phyloP scores from a whole-genome alignment of 2,888 invertebrate genomes.

The Argyresthia albistria region DNA sequence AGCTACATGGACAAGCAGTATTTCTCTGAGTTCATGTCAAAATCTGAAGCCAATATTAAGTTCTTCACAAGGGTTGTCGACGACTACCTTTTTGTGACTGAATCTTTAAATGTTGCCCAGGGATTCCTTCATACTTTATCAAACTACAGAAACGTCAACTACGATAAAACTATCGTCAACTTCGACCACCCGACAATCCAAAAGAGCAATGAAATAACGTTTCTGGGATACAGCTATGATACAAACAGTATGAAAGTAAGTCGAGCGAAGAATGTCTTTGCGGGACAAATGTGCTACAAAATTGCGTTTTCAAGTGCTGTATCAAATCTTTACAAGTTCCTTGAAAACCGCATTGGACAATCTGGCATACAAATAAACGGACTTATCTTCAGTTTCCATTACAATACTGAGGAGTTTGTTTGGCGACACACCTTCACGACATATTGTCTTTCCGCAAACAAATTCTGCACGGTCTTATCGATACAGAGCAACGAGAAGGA shows the following conservation, averaged over 20 bases:
- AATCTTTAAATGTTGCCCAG: slow-evolving; percentile 42
- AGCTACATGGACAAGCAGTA: slow-evolving; percentile 43
- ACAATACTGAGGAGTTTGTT: slow-evolving; percentile 43
- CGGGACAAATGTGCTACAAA: slow-evolving; percentile 60
- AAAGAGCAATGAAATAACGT: slow-evolving; percentile 38
- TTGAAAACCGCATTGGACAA: slow-evolving; percentile 53
- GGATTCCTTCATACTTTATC: slow-evolving; percentile 42
- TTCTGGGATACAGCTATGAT: slow-evolving; percentile 52
- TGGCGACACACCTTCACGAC: slow-evolving; percentile 57
- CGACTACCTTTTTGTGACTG: slow-evolving; percentile 61
- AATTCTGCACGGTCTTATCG: slow-evolving; percentile 57
- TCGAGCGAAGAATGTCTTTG: slow-evolving; percentile 45
- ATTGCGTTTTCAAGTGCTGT: slow-evolving; percentile 47
- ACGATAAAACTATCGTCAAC: slow-evolving; percentile 51
- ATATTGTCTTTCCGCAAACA: slow-evolving; percentile 60
- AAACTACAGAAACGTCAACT: slow-evolving; percentile 54
- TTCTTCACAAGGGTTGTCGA: slow-evolving; percentile 57
- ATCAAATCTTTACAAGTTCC: slow-evolving; percentile 37
- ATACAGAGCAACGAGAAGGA: slow-evolving; percentile 38
- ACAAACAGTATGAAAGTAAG: slow-evolving; percentile 46
- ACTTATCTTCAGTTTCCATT: slow-evolving; percentile 50
- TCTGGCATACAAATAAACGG: slow-evolving; percentile 54
- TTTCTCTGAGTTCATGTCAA: slow-evolving; percentile 30
- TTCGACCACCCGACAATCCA: slow-evolving; percentile 36
- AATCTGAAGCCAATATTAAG: slow-evolving; percentile 24